Evolutionary conservation across 2,888 invertebrate species (phyloP).

Genomic region (Scaptodrosophila latifasciaeformis): DNA sequence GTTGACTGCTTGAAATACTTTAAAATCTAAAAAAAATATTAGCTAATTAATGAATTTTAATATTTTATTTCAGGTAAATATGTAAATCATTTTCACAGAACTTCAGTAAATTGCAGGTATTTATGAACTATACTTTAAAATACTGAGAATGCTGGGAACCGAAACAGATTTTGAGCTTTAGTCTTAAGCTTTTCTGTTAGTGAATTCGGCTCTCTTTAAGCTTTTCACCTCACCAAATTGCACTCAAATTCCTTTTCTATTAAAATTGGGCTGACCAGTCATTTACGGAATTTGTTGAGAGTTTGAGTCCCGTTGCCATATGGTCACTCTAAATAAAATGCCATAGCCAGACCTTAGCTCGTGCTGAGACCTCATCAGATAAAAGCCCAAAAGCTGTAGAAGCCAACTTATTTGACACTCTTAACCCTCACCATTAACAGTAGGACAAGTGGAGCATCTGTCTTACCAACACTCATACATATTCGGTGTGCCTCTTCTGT

Average conservation of each 20-base stretch:
- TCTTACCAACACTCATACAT: conserved; percentile 26
- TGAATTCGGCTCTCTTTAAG: too few relatives aligned
- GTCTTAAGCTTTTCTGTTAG: neutral
- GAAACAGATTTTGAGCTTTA: conserved; percentile 18
- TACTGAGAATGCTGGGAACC: conserved; percentile 12
- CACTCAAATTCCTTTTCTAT: too few relatives aligned
- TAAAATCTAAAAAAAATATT: too few relatives aligned
- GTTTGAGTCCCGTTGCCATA: too few relatives aligned
- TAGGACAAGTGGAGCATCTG: conserved; percentile 28
- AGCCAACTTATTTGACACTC: neutral
- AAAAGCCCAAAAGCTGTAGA: neutral
- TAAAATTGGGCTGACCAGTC: too few relatives aligned
- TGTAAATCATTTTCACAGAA: conserved; percentile 11
- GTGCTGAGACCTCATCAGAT: conserved; percentile 21
- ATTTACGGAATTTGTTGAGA: too few relatives aligned
- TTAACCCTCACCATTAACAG: too few relatives aligned
- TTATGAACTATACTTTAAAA: conserved; percentile 8
- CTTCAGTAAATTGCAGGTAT: neutral
- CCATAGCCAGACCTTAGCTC: conserved; percentile 18
- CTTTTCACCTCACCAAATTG: neutral
- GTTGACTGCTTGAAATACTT: neutral
- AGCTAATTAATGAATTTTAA: too few relatives aligned
- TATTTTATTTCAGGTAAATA: conserved; percentile 53
- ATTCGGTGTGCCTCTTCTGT: too few relatives aligned
- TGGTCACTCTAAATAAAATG: too few relatives aligned